Conservation (phyloP, 2,888 invertebrate species). For the Synergus laeviventris region DNA sequence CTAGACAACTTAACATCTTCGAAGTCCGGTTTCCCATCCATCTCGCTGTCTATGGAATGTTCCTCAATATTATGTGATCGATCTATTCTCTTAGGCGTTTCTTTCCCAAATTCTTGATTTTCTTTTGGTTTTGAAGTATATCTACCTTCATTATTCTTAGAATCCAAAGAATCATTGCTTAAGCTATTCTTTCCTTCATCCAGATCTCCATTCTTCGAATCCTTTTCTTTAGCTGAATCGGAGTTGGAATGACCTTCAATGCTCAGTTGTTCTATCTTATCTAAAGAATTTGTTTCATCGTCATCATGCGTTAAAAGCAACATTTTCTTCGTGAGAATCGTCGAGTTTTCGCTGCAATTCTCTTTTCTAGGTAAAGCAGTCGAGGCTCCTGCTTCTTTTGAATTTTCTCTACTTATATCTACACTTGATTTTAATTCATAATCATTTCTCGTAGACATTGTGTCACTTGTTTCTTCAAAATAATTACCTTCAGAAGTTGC, state of each 20-base stretch:
- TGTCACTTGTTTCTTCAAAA: not conserved
- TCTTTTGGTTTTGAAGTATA: conserved; percentile 48
- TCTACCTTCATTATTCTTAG: not conserved
- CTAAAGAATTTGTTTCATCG: conserved; percentile 63
- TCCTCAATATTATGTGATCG: conserved; percentile 59
- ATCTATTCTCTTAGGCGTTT: conserved; percentile 47
- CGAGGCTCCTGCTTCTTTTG: conserved; percentile 52
- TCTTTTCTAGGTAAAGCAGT: conserved; percentile 57
- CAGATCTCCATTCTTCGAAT: not conserved
- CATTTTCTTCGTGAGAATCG: conserved; percentile 52
- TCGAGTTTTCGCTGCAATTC: conserved; percentile 48
- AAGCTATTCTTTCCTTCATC: conserved; percentile 36
- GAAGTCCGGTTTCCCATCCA: conserved; percentile 66
- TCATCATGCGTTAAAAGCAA: conserved; percentile 56
- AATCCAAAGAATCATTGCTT: not conserved
- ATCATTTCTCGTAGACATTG: not conserved
- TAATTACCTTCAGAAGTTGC: not conserved
- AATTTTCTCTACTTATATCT: conserved; percentile 36
- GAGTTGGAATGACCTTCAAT: conserved; percentile 37
- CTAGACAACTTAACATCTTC: conserved; percentile 70
- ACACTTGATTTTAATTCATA: conserved; percentile 16
- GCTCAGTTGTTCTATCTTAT: conserved; percentile 66
- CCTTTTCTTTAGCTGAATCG: conserved; percentile 42
- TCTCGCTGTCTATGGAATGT: conserved; percentile 66
- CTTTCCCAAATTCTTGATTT: conserved; percentile 49